Evolutionary conservation across 2,113 vertebrate species (phyloP).

Genomic region (Hipposideros armiger): DNA sequence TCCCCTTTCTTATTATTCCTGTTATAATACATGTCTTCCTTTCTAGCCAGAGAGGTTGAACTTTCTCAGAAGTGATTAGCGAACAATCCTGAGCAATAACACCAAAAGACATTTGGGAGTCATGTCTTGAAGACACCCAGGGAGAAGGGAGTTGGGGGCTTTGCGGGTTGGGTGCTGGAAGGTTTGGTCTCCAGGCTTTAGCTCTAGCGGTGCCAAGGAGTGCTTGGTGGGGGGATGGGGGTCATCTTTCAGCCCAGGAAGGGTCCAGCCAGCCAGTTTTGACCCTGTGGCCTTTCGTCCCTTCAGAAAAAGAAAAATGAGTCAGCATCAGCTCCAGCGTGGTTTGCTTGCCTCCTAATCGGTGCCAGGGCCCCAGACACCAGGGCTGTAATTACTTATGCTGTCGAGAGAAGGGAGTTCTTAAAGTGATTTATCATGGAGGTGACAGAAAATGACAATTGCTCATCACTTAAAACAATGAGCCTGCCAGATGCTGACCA

Average conservation of each 20-base stretch:
- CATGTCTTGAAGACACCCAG: background rate
- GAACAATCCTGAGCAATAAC: background rate
- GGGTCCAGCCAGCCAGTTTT: background rate
- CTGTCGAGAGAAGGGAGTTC: constrained; percentile 80
- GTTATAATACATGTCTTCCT: constrained; percentile 45
- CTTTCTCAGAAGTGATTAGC: background rate
- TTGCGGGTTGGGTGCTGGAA: background rate
- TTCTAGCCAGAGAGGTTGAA: background rate
- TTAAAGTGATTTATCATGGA: constrained; percentile 76
- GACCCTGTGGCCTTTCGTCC: constrained; percentile 67
- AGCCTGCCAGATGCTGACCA: constrained; percentile 54
- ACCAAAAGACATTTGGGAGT: constrained; percentile 39
- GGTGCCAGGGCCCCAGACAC: constrained; percentile 67
- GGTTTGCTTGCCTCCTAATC: constrained; percentile 66
- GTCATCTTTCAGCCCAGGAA: background rate
- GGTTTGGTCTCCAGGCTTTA: background rate
- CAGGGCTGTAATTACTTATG: constrained; percentile 70
- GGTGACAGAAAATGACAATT: constrained; percentile 72
- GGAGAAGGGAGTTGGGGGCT: background rate
- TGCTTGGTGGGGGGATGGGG: background rate
- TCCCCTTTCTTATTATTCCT: constrained; percentile 70
- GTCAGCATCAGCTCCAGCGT: background rate
- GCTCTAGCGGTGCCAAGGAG: background rate
- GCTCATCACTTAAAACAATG: constrained; percentile 79
- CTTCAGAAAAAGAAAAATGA: constrained; percentile 77